These are phyloP conservation scores for Hypothenemus hampei DNA, from an alignment of 1,140 invertebrate species.

Conservation along the genomic window DNA sequence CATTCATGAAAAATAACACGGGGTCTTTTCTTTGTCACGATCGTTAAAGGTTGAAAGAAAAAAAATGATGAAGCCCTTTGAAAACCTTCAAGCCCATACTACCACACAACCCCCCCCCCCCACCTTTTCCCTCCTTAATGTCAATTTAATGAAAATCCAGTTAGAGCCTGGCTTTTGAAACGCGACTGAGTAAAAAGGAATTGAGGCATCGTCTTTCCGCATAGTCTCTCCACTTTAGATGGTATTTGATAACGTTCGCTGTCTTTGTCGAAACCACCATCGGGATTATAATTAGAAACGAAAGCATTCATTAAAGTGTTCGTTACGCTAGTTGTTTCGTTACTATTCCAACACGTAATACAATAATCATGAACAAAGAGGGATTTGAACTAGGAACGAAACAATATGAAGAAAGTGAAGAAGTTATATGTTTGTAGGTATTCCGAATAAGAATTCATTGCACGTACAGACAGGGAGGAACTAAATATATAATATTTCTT, in stretches of 20 bases:
- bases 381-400: too few relatives aligned
- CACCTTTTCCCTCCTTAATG: not conserved
- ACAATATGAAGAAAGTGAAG: too few relatives aligned
- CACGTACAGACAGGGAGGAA: too few relatives aligned
- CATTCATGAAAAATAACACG: too few relatives aligned
- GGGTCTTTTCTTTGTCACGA: too few relatives aligned
- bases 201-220: conserved; percentile 2
- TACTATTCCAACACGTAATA: conserved; percentile 11
- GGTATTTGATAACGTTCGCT: conserved; percentile 17
- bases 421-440: too few relatives aligned
- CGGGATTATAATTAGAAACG: conserved; percentile 20
- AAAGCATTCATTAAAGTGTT: conserved; percentile 23
- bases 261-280: conserved; percentile 2
- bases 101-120: too few relatives aligned
- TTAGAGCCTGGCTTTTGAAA: conserved; percentile 1
- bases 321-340: conserved; percentile 17
- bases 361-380: too few relatives aligned
- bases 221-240: conserved; percentile 9
- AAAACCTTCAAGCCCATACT: too few relatives aligned
- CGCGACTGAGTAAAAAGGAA: not conserved
- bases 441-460: too few relatives aligned
- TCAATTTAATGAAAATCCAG: conserved; percentile 3
- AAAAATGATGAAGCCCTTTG: too few relatives aligned
- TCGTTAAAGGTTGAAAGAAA: too few relatives aligned
- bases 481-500: conserved; percentile 21